phyloP scores from a whole-genome alignment of 2,888 invertebrate species.

The Acleris holmiana region DNA sequence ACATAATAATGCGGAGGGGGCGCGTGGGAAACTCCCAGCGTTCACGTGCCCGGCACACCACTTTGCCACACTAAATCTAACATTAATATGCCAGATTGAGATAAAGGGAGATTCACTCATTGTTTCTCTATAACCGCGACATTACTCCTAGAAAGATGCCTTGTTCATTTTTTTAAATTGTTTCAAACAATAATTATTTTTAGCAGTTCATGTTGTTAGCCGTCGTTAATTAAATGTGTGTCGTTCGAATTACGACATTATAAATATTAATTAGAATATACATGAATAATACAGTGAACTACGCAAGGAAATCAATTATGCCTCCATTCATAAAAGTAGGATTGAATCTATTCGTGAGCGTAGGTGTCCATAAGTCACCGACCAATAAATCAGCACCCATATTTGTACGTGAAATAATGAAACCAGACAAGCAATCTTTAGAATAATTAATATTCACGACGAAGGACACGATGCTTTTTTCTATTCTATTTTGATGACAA shows the following conservation, averaged over 20 bases:
- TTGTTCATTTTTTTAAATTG: slow-evolving; percentile 14
- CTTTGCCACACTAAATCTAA: slow-evolving; percentile 75
- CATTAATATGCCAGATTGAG: slow-evolving; percentile 79
- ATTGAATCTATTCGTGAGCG: slow-evolving; percentile 59
- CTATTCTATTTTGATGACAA: too few species aligned
- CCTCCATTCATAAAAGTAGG: slow-evolving; percentile 67
- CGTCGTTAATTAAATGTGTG: slow-evolving; percentile 27
- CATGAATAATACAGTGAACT: slow-evolving; percentile 61
- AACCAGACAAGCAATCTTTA: slow-evolving; percentile 24
- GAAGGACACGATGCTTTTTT: background rate
- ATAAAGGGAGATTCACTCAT: slow-evolving; percentile 61
- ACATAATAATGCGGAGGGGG: slow-evolving; percentile 83
- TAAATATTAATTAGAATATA: slow-evolving; percentile 51
- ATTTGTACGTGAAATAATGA: slow-evolving; percentile 36
- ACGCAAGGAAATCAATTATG: slow-evolving; percentile 64
- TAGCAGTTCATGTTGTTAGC: background rate
- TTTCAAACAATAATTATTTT: background rate
- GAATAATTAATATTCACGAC: slow-evolving; percentile 13
- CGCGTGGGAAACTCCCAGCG: slow-evolving; percentile 84
- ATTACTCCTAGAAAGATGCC: slow-evolving; percentile 27
- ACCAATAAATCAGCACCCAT: slow-evolving; percentile 55
- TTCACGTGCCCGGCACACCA: slow-evolving; percentile 76
- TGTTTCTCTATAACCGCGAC: slow-evolving; percentile 52
- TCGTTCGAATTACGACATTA: slow-evolving; percentile 39
- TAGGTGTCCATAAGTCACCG: slow-evolving; percentile 67